These are phyloP conservation scores for Lasioglossum vierecki DNA, from an alignment of 2,888 invertebrate genomes.

Conservation along the genomic window DNA sequence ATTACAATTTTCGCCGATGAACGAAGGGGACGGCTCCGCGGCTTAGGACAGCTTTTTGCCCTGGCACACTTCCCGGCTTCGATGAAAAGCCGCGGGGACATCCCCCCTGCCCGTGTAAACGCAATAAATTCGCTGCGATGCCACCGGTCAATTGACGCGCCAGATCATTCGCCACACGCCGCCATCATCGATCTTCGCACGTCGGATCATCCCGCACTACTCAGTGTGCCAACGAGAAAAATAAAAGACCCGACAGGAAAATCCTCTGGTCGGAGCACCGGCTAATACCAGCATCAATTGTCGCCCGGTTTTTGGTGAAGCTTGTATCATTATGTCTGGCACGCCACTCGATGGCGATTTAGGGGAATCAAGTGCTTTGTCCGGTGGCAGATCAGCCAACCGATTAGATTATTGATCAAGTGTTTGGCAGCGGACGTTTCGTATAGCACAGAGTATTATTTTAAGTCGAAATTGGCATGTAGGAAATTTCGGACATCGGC, in stretches of 20 bases:
- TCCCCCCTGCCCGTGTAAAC: conserved; percentile 29
- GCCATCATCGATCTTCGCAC: conserved; percentile 53
- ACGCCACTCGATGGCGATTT: neutral
- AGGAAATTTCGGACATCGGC: neutral
- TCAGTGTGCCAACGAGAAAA: conserved; percentile 1
- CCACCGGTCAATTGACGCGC: conserved; percentile 39
- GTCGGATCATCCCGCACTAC: conserved; percentile 35
- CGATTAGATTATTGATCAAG: neutral
- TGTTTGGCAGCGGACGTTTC: neutral
- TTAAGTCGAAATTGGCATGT: neutral
- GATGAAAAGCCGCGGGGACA: conserved; percentile 10
- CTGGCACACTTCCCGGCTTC: conserved; percentile 56
- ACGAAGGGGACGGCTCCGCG: conserved; percentile 14
- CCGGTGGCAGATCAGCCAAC: neutral
- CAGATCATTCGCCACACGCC: conserved; percentile 44
- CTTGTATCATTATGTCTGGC: conserved; percentile 51
- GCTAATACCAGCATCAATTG: conserved; percentile 57
- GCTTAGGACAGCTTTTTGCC: conserved; percentile 54
- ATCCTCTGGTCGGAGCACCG: conserved; percentile 40
- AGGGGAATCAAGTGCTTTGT: neutral
- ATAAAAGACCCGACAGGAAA: conserved; percentile 34
- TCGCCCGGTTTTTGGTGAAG: conserved; percentile 44
- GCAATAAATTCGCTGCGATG: conserved; percentile 46
- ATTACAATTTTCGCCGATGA: conserved; percentile 51
- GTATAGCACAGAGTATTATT: neutral